phyloP scores from a whole-genome alignment of 2,113 vertebrate genomes.

The Cairina moschata region DNA sequence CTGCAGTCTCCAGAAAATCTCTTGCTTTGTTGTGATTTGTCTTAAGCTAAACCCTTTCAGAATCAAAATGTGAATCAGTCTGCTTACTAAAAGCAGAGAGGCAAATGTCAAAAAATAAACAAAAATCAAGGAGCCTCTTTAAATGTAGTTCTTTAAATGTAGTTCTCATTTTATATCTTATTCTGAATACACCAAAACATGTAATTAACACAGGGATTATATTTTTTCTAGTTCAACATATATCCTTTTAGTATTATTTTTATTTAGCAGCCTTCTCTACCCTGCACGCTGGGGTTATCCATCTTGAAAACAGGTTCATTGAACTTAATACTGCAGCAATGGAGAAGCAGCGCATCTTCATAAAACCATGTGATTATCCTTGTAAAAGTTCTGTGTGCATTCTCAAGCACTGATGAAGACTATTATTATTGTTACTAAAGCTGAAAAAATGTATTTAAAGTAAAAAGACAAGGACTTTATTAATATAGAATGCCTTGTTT shows the following conservation, averaged over 20 bases:
- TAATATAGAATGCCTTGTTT: slow-evolving; percentile 11
- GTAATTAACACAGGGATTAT: not conserved
- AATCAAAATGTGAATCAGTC: not conserved
- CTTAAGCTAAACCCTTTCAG: not conserved
- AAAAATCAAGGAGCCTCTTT: not conserved
- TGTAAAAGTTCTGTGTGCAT: not conserved
- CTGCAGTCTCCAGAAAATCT: not conserved
- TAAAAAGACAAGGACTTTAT: slow-evolving; percentile 31
- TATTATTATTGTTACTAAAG: slow-evolving; percentile 35
- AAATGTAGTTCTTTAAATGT: not conserved
- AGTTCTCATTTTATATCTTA: not conserved
- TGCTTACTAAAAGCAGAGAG: not conserved
- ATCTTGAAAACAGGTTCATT: not conserved
- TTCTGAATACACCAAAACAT: not conserved
- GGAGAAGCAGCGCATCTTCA: not conserved
- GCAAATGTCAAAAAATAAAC: not conserved
- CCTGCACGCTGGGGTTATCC: not conserved
- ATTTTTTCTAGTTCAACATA: not conserved
- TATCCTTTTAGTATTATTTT: not conserved
- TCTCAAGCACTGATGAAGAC: not conserved
- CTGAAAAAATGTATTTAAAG: slow-evolving; percentile 14
- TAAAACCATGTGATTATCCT: not conserved
- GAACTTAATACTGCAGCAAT: not conserved
- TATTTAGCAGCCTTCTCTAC: not conserved
- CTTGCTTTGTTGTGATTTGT: not conserved